Evolutionary conservation across 1,140 invertebrate species (phyloP), one percentile per base, ranked within the genome.

Genomic region (Hypsibius dujardini): DNA sequence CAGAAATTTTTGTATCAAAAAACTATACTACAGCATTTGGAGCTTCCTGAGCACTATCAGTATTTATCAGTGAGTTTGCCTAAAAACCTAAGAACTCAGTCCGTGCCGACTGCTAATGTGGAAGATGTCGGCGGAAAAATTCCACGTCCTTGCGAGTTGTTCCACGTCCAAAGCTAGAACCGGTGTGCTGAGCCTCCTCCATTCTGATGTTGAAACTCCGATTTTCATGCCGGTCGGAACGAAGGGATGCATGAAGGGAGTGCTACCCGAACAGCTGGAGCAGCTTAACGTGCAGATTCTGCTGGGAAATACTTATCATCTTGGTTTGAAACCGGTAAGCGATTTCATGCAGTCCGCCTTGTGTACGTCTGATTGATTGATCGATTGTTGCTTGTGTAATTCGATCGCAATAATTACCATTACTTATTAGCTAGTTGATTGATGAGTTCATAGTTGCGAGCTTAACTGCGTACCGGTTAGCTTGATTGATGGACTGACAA

Each of bases 151-250:
- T 73, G 84, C 86, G 40, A 86, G 92, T 83, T 95, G 92, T 80
- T 83, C 83, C 59, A 83, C 83, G 14, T 85, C 88, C 28, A 91
- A 88, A 82, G 92, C 92, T 1, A 82, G 92, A 75, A 84, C 85
- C 15, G 85, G 85, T 71, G 76, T 85, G 72, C 88, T 96, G 85
- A 86, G 81, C 71, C 80, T 97, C 47, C 86, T 90, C 2, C 93
- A 97, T 83, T 85, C 86, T 75, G 79, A 82, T 69, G 88, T 94
- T 0, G 86, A 92, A 76, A 95, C 92, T 1, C 95, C 95, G 1
- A 92, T 97, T 28, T 96, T 96, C 81, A 96, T 96, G 92, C 92
- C 93, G 70, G 92, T 96, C 73, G 92, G 92, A 72, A 95, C 92
- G 14, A 81, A 94, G 86, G 95, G 95, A 47, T 95, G 95, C 2